Evolutionary conservation across 2,113 vertebrate species (phyloP).

Genomic region (Boulengeromyrus knoepffleri): DNA sequence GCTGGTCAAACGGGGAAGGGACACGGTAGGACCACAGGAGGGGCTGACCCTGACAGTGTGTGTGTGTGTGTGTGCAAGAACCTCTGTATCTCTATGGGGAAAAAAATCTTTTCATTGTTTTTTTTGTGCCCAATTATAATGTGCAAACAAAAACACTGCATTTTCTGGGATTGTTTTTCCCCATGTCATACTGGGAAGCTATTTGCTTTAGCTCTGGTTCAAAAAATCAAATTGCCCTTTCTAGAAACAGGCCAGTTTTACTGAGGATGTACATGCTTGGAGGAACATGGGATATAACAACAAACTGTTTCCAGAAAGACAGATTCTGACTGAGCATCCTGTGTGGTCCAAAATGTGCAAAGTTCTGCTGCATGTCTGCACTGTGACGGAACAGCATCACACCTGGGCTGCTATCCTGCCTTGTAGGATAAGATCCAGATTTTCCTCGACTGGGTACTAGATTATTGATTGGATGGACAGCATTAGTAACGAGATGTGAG

Average conservation of each 20-base stretch:
- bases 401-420: not conserved
- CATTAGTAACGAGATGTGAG: not conserved
- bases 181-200: not conserved
- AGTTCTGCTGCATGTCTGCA: not conserved
- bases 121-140: not conserved
- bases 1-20: too few species aligned
- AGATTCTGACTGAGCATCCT: not conserved
- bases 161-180: not conserved
- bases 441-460: not conserved
- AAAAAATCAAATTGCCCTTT: not conserved
- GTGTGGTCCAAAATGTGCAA: not conserved
- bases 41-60: too few species aligned
- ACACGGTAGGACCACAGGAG: too few species aligned
- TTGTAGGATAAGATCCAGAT: not conserved
- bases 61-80: not conserved
- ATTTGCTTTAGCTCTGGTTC: not conserved
- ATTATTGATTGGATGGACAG: not conserved
- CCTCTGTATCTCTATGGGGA: not conserved
- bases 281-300: not conserved
- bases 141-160: not conserved
- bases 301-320: not conserved
- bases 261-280: not conserved
- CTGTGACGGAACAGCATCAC: not conserved
- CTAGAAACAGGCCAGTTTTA: not conserved
- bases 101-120: not conserved